Conservation (phyloP, 2,113 vertebrate genomes). For the Henicopernis longicauda region DNA sequence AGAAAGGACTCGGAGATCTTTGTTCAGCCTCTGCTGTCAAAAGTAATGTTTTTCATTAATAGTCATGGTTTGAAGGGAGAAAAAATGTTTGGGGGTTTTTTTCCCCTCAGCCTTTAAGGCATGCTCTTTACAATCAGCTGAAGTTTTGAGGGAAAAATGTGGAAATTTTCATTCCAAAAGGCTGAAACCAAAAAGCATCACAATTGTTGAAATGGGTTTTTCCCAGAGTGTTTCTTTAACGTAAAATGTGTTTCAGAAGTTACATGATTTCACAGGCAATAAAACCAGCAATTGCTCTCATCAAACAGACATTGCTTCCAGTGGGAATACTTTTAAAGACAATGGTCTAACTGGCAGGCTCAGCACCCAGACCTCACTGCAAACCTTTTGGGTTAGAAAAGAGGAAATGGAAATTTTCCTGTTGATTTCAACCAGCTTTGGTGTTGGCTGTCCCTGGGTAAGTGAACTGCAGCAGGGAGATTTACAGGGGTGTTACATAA, state of each 20-base stretch:
- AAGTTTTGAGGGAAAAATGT: not conserved
- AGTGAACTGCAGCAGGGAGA: not conserved
- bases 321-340: conserved; percentile 20
- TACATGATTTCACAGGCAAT: conserved; percentile 38
- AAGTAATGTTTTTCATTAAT: conserved; percentile 21
- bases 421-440: not conserved
- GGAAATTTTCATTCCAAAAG: conserved; percentile 1
- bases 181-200: not conserved
- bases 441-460: not conserved
- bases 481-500: not conserved
- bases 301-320: conserved; percentile 28
- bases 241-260: conserved; percentile 28
- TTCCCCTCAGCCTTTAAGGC: not conserved
- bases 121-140: conserved; percentile 13
- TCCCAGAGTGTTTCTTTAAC: conserved; percentile 13
- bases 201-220: not conserved
- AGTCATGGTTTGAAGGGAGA: not conserved
- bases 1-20: not conserved
- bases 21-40: not conserved
- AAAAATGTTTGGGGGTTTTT: not conserved
- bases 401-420: conserved; percentile 14
- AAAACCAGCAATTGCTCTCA: conserved; percentile 31
- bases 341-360: not conserved
- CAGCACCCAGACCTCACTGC: not conserved
- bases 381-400: not conserved